Evolutionary conservation across 2,113 vertebrate species (phyloP), one percentile per base, ranked within the genome.

Genomic region (Barnardius zonarius): DNA sequence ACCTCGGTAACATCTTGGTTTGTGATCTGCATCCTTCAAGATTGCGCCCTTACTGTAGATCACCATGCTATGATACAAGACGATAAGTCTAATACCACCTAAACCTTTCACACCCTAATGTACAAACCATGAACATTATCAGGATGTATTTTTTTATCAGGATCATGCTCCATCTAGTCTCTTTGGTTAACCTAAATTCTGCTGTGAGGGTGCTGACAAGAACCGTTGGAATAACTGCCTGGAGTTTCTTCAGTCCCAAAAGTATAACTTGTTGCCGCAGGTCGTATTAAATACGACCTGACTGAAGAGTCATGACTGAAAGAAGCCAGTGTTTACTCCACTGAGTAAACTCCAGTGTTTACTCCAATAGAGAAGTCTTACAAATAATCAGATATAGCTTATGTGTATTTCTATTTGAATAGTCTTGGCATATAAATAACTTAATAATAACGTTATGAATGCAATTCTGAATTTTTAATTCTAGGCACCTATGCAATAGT

Each of bases 1-100:
- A 1, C 7, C 10, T 62, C 17, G 0, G 0, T 28, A 61, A 41
- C 28, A 41, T 3, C 44, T 61, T 67, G 25, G 5, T 74, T 46
- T 18, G 20, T 49, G 22, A 68, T 41, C 44, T 61, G 18, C 22
- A 73, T 61, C 28, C 4, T 18, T 70, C 41, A 31, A 3, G 63
- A 17, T 44, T 11, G 27, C n/a, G 64, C 5, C 6, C 4, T 88
- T 73, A 33, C 52, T 61, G 13, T 35, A 66, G 24, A 19, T 73
- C 44, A 24, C 23, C 78, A 20, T 13, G 7, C 30, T 78, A 5
- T 72, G 33, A 46, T 33, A 52, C 24, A 48, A 66, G 37, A 73
- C 5, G 7, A 14, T 35, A 15, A 6, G 17, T 78, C n/a, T 73
- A 61, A 73, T 43, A 18, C 2, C 8, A 48, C 28, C 52, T n/a